These are phyloP conservation scores for Tenthredo livida DNA, from an alignment of 2,888 invertebrate species.

Conservation along the genomic window DNA sequence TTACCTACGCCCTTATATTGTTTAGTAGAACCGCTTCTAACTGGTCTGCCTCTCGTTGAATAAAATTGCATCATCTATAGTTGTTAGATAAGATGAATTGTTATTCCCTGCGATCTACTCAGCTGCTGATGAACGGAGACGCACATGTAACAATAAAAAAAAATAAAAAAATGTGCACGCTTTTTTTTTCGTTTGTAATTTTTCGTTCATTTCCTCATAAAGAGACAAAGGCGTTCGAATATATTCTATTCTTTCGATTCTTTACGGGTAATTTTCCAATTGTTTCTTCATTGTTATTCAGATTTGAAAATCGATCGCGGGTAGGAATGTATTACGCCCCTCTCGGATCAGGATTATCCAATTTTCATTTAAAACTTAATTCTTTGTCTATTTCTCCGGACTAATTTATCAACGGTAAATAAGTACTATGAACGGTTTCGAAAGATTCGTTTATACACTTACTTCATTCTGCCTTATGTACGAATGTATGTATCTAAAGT, in stretches of 20 bases:
- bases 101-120: neutral
- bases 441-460: too few relatives aligned
- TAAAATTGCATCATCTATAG: constrained; percentile 48
- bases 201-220: neutral
- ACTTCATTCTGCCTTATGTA: neutral
- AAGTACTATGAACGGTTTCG: neutral
- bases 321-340: neutral
- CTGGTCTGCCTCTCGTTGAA: constrained; percentile 31
- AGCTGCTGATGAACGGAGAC: neutral
- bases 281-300: neutral
- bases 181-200: neutral
- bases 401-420: neutral
- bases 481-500: neutral
- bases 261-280: neutral
- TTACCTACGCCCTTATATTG: constrained; percentile 4
- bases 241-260: neutral
- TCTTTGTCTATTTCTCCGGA: neutral
- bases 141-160: neutral
- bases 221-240: neutral
- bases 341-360: neutral
- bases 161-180: neutral
- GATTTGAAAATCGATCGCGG: neutral
- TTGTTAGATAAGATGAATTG: constrained; percentile 13
- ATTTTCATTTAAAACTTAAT: neutral
- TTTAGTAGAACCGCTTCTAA: constrained; percentile 26